Base-by-base conservation (phyloP, 64 coral and sea anemone species). In the Platygyra sinensis region DNA sequence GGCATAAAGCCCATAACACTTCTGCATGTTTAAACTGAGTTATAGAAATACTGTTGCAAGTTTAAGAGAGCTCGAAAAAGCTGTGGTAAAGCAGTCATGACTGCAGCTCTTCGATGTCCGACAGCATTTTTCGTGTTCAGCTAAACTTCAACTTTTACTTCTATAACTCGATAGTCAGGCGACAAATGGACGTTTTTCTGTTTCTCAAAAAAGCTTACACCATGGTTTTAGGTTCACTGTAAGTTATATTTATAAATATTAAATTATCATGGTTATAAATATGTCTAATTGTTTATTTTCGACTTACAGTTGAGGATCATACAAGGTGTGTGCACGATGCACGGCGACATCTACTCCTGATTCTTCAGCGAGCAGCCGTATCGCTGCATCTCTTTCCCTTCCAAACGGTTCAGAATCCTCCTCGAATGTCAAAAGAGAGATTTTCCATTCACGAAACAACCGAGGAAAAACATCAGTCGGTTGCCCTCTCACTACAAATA, bases 401-500 rank as follows among this genome's bases (percentile, higher is more conserved):
- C 88, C 83, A 80, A 91, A 91, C 30, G 83, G 82, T 49, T 91
- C 89, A 0, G 88, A 86, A 74, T 95, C 93, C 62, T 90, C 76
- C 59, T 72, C 83, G 22, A 95, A 95, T 19, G 93, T 95, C 10
- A 95, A 67, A 30, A 82, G 80, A 2, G 93, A 84, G 18, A 86
- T 91, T 52, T 88, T 82, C 93, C 93, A 95, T 62, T 95, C 83
- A 65, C 80, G 31, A 69, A 95, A 95, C 11, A 95, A 63, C 30
- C 65, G 76, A 8, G 93, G 93, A 7, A 95, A 72, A 22, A 95
- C 93, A 87, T 90, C 88, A 1, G 89, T 82, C 1, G 89, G 88
- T 25, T 90, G 83, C 0, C 93, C 93, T 54, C 83, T 73, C 30
- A 95, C 89, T 2, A 95, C 93, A 74, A 95, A 95, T 5, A 95